Conservation (phyloP, 2,113 vertebrate species). For the Myiozetetes cayanensis region DNA sequence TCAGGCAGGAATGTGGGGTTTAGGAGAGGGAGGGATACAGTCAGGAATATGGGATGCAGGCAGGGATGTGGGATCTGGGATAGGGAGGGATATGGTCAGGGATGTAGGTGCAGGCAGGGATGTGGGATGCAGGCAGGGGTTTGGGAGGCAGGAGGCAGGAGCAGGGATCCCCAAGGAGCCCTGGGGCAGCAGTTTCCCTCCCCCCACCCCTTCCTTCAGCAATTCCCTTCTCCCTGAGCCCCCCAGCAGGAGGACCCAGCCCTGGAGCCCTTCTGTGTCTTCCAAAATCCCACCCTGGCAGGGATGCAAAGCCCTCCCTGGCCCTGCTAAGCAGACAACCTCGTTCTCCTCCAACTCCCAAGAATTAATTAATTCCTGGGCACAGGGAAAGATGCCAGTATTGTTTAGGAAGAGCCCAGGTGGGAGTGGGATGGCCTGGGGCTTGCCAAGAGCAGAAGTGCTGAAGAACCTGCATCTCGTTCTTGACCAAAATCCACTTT, state of each 20-base stretch:
- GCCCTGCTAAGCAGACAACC: fast-evolving
- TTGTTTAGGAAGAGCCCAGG: background rate
- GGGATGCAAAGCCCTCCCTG: fast-evolving
- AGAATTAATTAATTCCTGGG: background rate
- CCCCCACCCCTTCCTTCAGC: too few relatives aligned
- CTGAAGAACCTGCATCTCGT: background rate
- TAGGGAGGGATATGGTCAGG: background rate
- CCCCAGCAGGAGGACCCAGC: background rate
- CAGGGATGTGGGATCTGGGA: background rate
- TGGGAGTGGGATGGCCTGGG: background rate
- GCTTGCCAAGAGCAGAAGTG: background rate
- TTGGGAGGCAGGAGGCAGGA: background rate
- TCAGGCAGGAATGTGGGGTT: background rate
- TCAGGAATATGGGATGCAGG: background rate
- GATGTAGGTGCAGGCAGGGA: background rate
- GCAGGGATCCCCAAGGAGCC: background rate
- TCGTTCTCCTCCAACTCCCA: background rate
- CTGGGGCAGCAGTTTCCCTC: background rate
- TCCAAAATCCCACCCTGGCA: fast-evolving
- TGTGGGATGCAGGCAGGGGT: background rate
- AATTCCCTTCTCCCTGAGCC: background rate
- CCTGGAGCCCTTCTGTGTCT: fast-evolving
- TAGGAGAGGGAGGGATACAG: too few relatives aligned
- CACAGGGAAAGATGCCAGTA: fast-evolving
- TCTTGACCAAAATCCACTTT: background rate